These are phyloP conservation scores for Stictocephala bisonia DNA, from an alignment of 2,888 invertebrate genomes.

Conservation along the genomic window DNA sequence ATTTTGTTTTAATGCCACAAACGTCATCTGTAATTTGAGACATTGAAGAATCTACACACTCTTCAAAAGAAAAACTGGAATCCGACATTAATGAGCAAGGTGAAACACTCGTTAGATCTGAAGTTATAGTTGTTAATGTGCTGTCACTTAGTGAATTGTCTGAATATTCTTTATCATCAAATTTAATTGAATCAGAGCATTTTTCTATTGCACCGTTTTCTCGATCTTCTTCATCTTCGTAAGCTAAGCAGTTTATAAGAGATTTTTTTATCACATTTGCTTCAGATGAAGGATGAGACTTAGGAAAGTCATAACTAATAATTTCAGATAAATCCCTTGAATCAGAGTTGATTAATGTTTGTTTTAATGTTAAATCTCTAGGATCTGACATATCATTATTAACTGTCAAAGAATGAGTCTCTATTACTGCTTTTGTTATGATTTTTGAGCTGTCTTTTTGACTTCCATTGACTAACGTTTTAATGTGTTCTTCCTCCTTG, in stretches of 20 bases:
- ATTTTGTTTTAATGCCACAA: too few species aligned
- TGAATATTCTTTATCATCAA: constrained; percentile 19
- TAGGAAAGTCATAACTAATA: too few species aligned
- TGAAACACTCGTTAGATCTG: constrained; percentile 42
- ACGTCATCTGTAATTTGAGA: too few species aligned
- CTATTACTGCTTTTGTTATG: constrained; percentile 21
- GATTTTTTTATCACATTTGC: background rate
- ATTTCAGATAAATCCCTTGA: too few species aligned
- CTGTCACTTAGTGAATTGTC: constrained; percentile 21
- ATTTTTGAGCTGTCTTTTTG: constrained; percentile 3
- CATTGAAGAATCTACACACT: background rate
- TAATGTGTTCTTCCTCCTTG: background rate
- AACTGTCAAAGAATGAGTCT: background rate
- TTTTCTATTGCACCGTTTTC: too few species aligned
- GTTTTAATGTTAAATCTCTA: background rate
- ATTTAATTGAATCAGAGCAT: background rate
- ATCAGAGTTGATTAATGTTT: background rate
- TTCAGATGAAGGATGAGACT: background rate
- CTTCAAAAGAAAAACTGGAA: background rate
- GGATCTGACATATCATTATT: too few species aligned
- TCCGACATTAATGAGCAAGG: constrained; percentile 24
- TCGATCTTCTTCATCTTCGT: constrained; percentile 8
- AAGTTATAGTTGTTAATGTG: constrained; percentile 22
- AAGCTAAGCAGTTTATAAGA: constrained; percentile 39
- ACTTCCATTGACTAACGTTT: background rate